Base-by-base conservation (phyloP, 1,140 invertebrate species). In the Habropoda laboriosa region DNA sequence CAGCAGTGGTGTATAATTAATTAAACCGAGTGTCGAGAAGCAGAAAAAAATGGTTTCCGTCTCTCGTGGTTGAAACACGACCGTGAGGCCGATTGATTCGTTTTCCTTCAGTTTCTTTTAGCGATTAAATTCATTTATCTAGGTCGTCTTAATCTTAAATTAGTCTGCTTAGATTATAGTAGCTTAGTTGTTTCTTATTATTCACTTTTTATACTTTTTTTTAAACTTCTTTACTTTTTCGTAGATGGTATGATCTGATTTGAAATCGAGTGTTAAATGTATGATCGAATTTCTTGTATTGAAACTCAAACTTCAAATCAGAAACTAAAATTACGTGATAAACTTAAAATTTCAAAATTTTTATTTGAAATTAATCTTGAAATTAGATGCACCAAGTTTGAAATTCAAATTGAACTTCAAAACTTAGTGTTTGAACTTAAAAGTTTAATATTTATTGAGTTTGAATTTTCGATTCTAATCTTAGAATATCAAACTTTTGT, bases 141-240 rank as follows among this genome's bases (percentile, higher is more conserved):
- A 86, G 84, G 87, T 88, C 75, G 83, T 88, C 83, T 88, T 86
- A 87, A 86, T 90, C 86, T 88, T 90, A 85, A 83, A 70, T 80
- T 89, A 85, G 85, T 86, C 89, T 88, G 87, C 83, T 89, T 90
- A 89, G 86, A 88, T 90, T 90, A 92, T 88, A 90, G 86, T 91
- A 89, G 88, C 79, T 89, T 86, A 83, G 86, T 90, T 76, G 82
- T 84, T 91, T 88, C 83, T 89, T 87, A 88, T 81, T 70, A 16
- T 72, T 78, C 81, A 67, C 71, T 53, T 45, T 70, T 58, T 47
- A 42, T 71, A 71, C 51, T 32, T 60, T 51, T 75, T 38, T 35
- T 71, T 61, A 40, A 49, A 70, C 24, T 40, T 70, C 40, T 32
- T 58, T 70, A 60, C 27, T 18, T 42, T 71, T 70, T 76, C 55